These are phyloP conservation scores for Polymixis flavicincta DNA, from an alignment of 2,888 invertebrate species.

Conservation along the genomic window DNA sequence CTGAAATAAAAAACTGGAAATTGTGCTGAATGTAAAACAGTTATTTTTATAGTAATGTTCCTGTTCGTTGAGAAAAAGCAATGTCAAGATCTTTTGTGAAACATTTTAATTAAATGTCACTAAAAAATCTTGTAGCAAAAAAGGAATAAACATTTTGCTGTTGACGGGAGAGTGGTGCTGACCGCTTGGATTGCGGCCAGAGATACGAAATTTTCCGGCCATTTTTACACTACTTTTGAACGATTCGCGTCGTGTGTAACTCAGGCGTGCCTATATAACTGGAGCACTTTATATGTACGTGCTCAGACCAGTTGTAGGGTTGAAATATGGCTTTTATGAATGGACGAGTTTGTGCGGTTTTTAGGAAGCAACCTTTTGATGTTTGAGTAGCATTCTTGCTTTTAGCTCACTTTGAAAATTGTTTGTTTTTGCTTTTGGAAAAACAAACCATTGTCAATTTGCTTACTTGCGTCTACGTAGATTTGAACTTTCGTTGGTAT, in stretches of 20 bases:
- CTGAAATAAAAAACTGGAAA: constrained; percentile 31
- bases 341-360: constrained; percentile 64
- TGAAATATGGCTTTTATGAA: constrained; percentile 72
- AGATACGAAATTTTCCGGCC: constrained; percentile 70
- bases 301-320: constrained; percentile 62
- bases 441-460: constrained; percentile 27
- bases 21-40: constrained; percentile 34
- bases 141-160: constrained; percentile 63
- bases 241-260: constrained; percentile 67
- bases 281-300: constrained; percentile 55
- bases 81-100: constrained; percentile 42
- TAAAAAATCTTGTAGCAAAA: constrained; percentile 51
- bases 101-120: constrained; percentile 57
- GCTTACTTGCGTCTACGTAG: constrained; percentile 2
- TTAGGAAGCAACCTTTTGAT: constrained; percentile 67
- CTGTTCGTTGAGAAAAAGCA: constrained; percentile 20
- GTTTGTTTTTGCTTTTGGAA: constrained; percentile 37
- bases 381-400: constrained; percentile 59
- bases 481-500: constrained; percentile 20
- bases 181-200: constrained; percentile 76
- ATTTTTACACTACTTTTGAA: constrained; percentile 75
- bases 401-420: constrained; percentile 54
- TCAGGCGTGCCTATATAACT: constrained; percentile 60
- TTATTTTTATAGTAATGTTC: constrained; percentile 20
- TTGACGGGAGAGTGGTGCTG: constrained; percentile 69